Evolutionary conservation across 2,797 vertebrate genomes (phyloP), one percentile per base, ranked within the genome.

Genomic region (Loris lydekkerianus): DNA sequence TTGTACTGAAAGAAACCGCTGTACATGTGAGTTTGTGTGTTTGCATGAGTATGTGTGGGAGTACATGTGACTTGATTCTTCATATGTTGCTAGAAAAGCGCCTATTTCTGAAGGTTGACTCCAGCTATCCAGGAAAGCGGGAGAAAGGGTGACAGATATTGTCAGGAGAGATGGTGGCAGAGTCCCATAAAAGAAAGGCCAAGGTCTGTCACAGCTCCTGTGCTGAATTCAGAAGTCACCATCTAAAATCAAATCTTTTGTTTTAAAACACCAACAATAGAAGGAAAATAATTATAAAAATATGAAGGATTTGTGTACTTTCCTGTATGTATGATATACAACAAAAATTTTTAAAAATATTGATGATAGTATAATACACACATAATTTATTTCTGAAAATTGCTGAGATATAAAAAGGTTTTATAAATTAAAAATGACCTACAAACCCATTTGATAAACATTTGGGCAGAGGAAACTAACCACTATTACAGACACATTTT

Each of bases 331-430:
- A 29, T 61, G 23, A 23, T 46, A 70, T 67, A 58, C 21, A 69
- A 61, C 25, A 61, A 23, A 15, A 69, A n/a, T 20, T 58, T 83
- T 67, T 25, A 76, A 96, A 93, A 56, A 10, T 60, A 69, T 56
- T 58, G 67, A 37, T 75, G 58, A 60, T 1, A 70, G 10, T 25
- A 73, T 20, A 73, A 9, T 60, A 53, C 1, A 85, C 31, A 96
- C 63, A 73, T 69, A 80, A 92, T 60, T 84, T 88, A 70, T 81
- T 93, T 80, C 60, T 72, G 81, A 80, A 82, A 73, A 25, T 37
- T 91, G 34, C 9, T 67, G 34, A 86, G 25, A 65, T 29, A 46
- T 78, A 40, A 93, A 67, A 73, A 75, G 6, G 73, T 49, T 69
- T 90, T 43, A 58, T 72, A 95, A 75, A 49, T 85, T 89, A 31